phyloP scores from a whole-genome alignment of 1,140 invertebrate species.

The Centruroides sculpturatus region DNA sequence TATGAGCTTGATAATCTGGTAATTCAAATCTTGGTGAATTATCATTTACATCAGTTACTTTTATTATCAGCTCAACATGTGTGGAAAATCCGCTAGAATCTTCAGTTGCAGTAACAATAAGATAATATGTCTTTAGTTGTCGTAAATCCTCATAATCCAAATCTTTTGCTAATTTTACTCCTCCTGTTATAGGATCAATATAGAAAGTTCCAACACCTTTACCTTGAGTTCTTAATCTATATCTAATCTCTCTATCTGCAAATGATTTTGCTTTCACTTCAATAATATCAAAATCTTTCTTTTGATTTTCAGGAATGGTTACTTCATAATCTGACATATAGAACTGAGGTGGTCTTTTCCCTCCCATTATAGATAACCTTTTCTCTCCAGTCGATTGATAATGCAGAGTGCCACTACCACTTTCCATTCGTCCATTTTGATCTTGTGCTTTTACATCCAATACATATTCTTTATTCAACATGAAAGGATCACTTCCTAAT shows the following conservation, averaged over 20 bases:
- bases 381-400: conserved; percentile 74
- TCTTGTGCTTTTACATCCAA: conserved; percentile 90
- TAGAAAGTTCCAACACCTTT: conserved; percentile 89
- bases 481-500: conserved; percentile 73
- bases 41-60: conserved; percentile 71
- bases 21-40: conserved; percentile 83
- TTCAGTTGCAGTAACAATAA: conserved; percentile 83
- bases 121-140: conserved; percentile 78
- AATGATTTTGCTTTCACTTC: conserved; percentile 92
- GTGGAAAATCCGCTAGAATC: conserved; percentile 90
- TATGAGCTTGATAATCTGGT: conserved; percentile 88
- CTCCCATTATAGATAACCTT: conserved; percentile 77
- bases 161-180: conserved; percentile 86
- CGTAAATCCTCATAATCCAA: conserved; percentile 84
- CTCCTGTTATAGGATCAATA: conserved; percentile 82
- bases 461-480: conserved; percentile 89
- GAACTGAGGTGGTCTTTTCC: conserved; percentile 85
- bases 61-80: conserved; percentile 47
- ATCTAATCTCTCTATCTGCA: conserved; percentile 83
- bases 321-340: conserved; percentile 85
- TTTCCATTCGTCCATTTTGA: conserved; percentile 67
- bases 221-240: conserved; percentile 81
- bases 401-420: conserved; percentile 52
- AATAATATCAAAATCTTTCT: conserved; percentile 85
- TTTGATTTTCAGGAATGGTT: conserved; percentile 87